Evolutionary conservation across 2,888 invertebrate genomes (phyloP), one percentile per base, ranked within the genome.

Genomic region (Tillus elongatus): DNA sequence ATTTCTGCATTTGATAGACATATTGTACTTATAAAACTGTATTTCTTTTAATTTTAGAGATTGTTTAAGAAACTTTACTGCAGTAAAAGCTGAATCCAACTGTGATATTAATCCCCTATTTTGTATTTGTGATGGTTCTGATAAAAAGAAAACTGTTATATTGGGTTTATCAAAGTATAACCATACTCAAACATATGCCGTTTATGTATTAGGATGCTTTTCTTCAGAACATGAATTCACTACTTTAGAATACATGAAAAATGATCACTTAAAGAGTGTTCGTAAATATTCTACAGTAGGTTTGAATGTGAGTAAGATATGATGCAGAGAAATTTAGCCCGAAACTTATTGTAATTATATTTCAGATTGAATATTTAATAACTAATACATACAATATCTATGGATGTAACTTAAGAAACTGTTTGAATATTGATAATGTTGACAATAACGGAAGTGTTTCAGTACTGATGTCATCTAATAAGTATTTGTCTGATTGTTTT

Each of bases 211-310:
- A n/a, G 24, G 24, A 8, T 19, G 24, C 24, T 19, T 19, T 6
- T n/a, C 24, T 6, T 19, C 6, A 8, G 24, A n/a, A 19, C 24
- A 19, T 19, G n/a, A 19, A 19, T 6, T n/a, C n/a, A 19, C n/a
- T 19, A 41, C 41, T 15, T 27, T 45, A 11, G 33, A 45, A 13
- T 19, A 39, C 13, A 49, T 52, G 49, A 43, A 46, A 39, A 44
- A 43, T 8, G 40, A 47, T 15, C 51, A 52, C 36, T 26, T 41
- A n/a, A 36, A 36, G 26, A 24, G 14, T 13, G 27, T 29, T 32
- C 11, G 2, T 10, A 33, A 15, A 10, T 24, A 11, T n/a, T 6
- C 30, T 6, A 29, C 6, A 8, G 12, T 10, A 29, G n/a, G n/a
- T n/a, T n/a, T n/a, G n/a, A n/a, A n/a, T n/a, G n/a, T n/a, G n/a